Base-by-base conservation (phyloP, 1,140 invertebrate species). In the Drosophila lacertosa region DNA sequence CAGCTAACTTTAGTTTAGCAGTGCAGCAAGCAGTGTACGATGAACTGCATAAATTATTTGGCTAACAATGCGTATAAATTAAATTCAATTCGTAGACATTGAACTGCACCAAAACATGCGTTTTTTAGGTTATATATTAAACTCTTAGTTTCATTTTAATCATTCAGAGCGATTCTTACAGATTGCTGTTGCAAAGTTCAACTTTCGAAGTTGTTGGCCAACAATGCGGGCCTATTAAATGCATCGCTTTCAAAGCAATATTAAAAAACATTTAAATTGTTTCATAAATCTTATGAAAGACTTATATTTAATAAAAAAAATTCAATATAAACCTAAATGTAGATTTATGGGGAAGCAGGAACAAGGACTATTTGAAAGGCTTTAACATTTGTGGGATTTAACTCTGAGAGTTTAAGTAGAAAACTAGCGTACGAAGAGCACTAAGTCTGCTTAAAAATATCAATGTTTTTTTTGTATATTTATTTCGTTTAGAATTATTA, bases 391-490 rank as follows among this genome's bases (percentile, higher is more conserved):
- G n/a, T 47, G 39, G 59, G 37, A 44, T 62, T 58, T 55, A 33
- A 63, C 18, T 62, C 74, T 55, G 37, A 63, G 54, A 45, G 55
- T 58, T 44, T 55, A 44, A 47, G 51, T 45, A 62, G 54, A 39
- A 53, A 77, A 58, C 57, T 45, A 15, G 42, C 20, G 32, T 42
- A 29, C 15, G 9, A 39, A 57, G 57, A 13, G 39, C 35, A 44
- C 16, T 13, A 44, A n/a, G 13, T 18, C 37, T 68, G 55, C 58
- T 60, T 55, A 69, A 66, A 77, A 86, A 84, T 84, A 86, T 86
- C 72, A 80, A 63, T 82, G 6, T 82, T 48, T 63, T 48, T 63
- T 53, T 37, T 11, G 47, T 51, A 29, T 67, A 48, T 35, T 67
- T 72, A n/a, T 13, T 35, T n/a, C 40, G 24, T 50, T 59, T 63